A percentile compares a stretch with the other conserved stretches of the same genome.
phyloP scores from a whole-genome alignment of 64 coral and sea anemone species.

The Hydrozoanthus tunicans region DNA sequence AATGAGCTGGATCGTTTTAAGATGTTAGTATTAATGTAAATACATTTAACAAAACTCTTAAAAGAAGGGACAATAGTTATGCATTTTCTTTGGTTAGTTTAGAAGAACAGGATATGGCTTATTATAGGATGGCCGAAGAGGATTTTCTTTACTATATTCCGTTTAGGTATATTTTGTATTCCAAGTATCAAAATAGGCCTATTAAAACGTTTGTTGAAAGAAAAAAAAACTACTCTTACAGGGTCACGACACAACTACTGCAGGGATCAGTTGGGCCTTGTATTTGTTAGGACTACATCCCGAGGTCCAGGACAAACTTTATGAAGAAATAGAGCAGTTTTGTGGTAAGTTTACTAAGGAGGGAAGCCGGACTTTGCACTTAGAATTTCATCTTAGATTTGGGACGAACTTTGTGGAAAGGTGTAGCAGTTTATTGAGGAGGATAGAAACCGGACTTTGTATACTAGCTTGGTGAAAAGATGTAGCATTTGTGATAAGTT shows the following conservation, averaged over 20 bases:
- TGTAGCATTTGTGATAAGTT: constrained; percentile 4
- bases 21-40: too few relatives aligned
- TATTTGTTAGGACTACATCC: constrained; percentile 24
- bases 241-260: constrained; percentile 17
- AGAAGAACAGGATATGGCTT: too few relatives aligned
- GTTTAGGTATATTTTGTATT: too few relatives aligned
- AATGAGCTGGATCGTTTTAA: too few relatives aligned
- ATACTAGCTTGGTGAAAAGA: neutral
- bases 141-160: too few relatives aligned
- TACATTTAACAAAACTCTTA: too few relatives aligned
- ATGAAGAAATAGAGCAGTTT: constrained; percentile 6
- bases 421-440: neutral
- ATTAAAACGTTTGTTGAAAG: too few relatives aligned
- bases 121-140: too few relatives aligned
- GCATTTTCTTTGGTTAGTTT: too few relatives aligned
- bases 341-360: neutral
- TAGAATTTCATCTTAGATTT: neutral
- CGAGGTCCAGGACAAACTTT: neutral
- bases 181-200: too few relatives aligned
- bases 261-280: constrained; percentile 12
- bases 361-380: neutral
- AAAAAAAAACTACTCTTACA: neutral
- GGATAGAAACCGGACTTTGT: too few relatives aligned
- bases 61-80: too few relatives aligned
- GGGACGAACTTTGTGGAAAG: neutral